Base-by-base conservation (phyloP, 1,140 invertebrate species). In the Danaus plexippus region DNA sequence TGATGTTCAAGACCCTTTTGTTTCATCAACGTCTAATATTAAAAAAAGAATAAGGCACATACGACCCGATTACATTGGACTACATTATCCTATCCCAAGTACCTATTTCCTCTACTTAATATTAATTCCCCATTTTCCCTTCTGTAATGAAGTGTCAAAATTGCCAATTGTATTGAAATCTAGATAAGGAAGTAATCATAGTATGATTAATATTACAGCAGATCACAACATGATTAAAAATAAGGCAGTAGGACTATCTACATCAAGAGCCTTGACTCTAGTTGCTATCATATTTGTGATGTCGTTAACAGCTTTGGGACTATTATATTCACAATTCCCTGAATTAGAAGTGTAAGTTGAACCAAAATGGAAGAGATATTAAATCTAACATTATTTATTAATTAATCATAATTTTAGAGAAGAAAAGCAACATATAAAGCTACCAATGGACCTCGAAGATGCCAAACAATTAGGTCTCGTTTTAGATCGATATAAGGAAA, bases 371-470 rank as follows among this genome's bases (percentile, higher is more conserved):
- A 32, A 32, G 22, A 32, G 22, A 3, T 0, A 32, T 32, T 32
- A 32, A 32, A 4, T 32, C 22, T 32, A 32, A 6, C 7, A 32
- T 32, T 32, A 32, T 6, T 32, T 2, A 43, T 18, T 50, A 43
- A n/a, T 42, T 47, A 40, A n/a, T 62, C 63, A 61, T 73, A 52
- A 63, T 94, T 93, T 73, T 87, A 99, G 97, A 56, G 88, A 95
- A 75, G 98, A 99, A 84, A 92, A 90, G 73, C 85, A 94, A 70
- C 91, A 96, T 87, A 91, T 99, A 58, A 98, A 97, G 87, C 87
- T 99, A 62, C 98, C 98, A 48, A 90, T 92, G 80, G 92, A 97
- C 82, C 94, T 99, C 66, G 96, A 99, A 81, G 97, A 99, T 89
- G 97, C 97, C 7, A 99, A 99, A 89, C 92, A 95, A 74, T 87